Conservation (phyloP, 2,888 invertebrate species). For the Xestia sexstrigata region DNA sequence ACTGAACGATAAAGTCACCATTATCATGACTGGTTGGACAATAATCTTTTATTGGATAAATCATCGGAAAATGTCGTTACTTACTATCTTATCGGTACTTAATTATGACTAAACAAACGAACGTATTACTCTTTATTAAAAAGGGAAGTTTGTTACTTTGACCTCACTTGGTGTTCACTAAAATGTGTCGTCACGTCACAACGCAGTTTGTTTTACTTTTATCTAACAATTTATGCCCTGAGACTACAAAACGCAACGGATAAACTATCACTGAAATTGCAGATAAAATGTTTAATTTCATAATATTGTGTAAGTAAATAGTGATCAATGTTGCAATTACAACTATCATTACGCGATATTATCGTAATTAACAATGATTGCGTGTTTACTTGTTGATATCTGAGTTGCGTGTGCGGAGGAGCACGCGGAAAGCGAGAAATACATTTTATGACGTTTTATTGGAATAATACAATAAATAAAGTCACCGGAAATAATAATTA, state of each 20-base stretch:
- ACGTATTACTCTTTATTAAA: neutral
- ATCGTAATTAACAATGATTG: constrained; percentile 58
- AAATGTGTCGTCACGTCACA: constrained; percentile 25
- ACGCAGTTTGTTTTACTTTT: neutral
- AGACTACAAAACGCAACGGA: constrained; percentile 35
- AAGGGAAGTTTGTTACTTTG: constrained; percentile 5
- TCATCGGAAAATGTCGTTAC: constrained; percentile 43
- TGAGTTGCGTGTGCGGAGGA: constrained; percentile 47
- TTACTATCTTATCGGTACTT: constrained; percentile 49
- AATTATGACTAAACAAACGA: constrained; percentile 36
- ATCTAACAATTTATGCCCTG: constrained; percentile 24
- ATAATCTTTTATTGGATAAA: constrained; percentile 44
- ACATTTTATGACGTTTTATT: constrained; percentile 19
- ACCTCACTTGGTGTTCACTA: neutral
- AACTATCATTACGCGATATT: constrained; percentile 48
- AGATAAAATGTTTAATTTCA: constrained; percentile 63
- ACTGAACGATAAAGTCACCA: constrained; percentile 34
- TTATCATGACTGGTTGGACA: constrained; percentile 37
- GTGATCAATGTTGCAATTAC: constrained; percentile 57
- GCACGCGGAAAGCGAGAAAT: constrained; percentile 21
- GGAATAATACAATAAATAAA: neutral
- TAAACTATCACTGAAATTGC: constrained; percentile 47
- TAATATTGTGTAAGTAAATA: constrained; percentile 62
- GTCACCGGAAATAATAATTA: constrained; percentile 11
- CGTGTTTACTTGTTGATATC: constrained; percentile 50